Evolutionary conservation across 2,113 vertebrate genomes (phyloP), one percentile per base, ranked within the genome.

Genomic region (Theristicus caerulescens): DNA sequence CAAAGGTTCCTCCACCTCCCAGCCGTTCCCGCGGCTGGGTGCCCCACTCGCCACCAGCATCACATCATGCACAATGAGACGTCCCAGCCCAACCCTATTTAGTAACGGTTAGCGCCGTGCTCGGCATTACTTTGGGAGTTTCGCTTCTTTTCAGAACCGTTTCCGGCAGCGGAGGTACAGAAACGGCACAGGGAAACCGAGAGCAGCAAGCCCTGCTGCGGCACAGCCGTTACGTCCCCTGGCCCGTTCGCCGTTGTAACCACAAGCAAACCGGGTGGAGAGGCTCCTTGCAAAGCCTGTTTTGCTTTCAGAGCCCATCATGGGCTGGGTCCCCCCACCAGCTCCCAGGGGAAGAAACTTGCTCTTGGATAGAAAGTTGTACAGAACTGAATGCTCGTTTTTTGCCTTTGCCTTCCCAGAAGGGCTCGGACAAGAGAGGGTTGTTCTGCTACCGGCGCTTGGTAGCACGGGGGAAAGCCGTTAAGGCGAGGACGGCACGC

Each of bases 41-140:
- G 58, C 13, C 13, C 24, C 1, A 0, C 10, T 18, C 1, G 1
- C 36, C 72, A 13, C 8, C 51, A 24, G 20, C 65, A 12, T 0
- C 2, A 0, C 38, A 10, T 8, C 25, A 0, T 1, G 8, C 29
- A 3, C 1, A 0, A 64, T 0, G 13, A n/a, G 12, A 11, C 0
- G 7, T 1, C 0, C 11, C 69, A 42, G 57, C 66, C n/a, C 4
- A 3, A 10, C 38, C 46, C 20, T 7, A 0, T 34, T 38, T 3
- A 6, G 2, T 5, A 4, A 4, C 4, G 0, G 62, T 57, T 20
- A 36, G n/a, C 9, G 4, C 47, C 1, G 10, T 0, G 13, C 1
- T 13, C 7, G 51, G 42, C 0, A 10, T 47, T 31, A 13, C 49
- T 15, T 18, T 5, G 67, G 3, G 29, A 13, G 59, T 93, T 96